phyloP scores from a whole-genome alignment of 2,113 vertebrate species.

The Myotis yumanensis region DNA sequence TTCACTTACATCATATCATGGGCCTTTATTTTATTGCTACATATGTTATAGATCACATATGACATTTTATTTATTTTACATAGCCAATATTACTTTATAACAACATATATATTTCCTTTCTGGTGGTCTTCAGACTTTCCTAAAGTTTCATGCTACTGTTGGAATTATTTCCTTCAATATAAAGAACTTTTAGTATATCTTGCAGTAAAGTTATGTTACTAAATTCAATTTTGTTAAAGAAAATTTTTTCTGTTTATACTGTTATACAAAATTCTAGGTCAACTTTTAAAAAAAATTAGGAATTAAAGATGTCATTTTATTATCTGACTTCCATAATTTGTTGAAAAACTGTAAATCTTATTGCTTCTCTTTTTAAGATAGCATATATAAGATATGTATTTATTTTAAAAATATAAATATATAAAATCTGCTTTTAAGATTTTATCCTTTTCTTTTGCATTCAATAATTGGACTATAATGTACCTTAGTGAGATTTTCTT shows the following conservation, averaged over 20 bases:
- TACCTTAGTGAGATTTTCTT: not conserved
- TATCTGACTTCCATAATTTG: not conserved
- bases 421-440: not conserved
- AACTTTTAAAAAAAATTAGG: not conserved
- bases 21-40: not conserved
- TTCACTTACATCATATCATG: not conserved
- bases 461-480: not conserved
- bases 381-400: not conserved
- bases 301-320: not conserved
- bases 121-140: not conserved
- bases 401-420: not conserved
- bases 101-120: not conserved
- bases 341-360: not conserved
- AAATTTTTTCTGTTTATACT: not conserved
- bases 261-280: not conserved
- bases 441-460: not conserved
- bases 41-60: not conserved
- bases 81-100: not conserved
- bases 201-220: not conserved
- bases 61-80: not conserved
- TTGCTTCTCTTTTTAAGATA: not conserved
- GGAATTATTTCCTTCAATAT: not conserved
- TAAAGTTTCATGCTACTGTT: not conserved
- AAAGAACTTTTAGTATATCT: not conserved
- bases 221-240: not conserved